Conservation (phyloP, 1,140 invertebrate genomes). For the Cyphomyrmex costatus region DNA sequence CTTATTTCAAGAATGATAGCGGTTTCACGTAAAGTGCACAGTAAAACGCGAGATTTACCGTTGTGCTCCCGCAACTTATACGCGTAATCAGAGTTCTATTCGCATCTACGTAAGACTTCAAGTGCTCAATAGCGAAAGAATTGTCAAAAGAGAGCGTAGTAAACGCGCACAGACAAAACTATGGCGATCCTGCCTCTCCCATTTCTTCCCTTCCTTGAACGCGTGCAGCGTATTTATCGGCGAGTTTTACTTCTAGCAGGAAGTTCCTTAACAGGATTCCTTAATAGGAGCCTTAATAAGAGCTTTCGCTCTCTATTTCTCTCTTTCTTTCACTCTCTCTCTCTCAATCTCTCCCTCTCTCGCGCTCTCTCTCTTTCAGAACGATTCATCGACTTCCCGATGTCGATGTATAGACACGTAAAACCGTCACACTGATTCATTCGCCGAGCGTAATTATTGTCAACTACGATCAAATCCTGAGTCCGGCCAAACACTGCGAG, state of each 20-base stretch:
- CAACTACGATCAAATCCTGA: slow-evolving; percentile 72
- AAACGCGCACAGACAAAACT: slow-evolving; percentile 34
- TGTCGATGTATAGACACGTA: slow-evolving; percentile 37
- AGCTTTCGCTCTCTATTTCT: slow-evolving; percentile 8
- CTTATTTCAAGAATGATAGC: not conserved
- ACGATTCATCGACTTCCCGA: slow-evolving; percentile 23
- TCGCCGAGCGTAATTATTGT: slow-evolving; percentile 73
- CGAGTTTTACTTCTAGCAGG: slow-evolving; percentile 39
- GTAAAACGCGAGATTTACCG: not conserved
- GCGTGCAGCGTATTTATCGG: slow-evolving; percentile 22
- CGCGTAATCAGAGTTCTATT: slow-evolving; percentile 49
- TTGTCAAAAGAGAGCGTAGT: slow-evolving; percentile 32
- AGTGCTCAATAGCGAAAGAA: slow-evolving; percentile 53
- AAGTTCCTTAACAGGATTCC: slow-evolving; percentile 45
- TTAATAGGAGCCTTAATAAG: slow-evolving; percentile 50
- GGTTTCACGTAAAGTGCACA: not conserved
- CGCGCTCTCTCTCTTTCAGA: not conserved
- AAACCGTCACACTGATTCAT: slow-evolving; percentile 70
- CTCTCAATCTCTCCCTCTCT: not conserved
- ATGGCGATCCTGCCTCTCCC: not conserved
- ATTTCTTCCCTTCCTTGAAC: not conserved
- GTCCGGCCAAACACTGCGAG: slow-evolving; percentile 65
- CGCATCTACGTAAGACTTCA: slow-evolving; percentile 60
- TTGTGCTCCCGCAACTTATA: slow-evolving; percentile 46
- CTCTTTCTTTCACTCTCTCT: not conserved